Conservation (phyloP, 2,797 vertebrate species). For the Characodon lateralis region DNA sequence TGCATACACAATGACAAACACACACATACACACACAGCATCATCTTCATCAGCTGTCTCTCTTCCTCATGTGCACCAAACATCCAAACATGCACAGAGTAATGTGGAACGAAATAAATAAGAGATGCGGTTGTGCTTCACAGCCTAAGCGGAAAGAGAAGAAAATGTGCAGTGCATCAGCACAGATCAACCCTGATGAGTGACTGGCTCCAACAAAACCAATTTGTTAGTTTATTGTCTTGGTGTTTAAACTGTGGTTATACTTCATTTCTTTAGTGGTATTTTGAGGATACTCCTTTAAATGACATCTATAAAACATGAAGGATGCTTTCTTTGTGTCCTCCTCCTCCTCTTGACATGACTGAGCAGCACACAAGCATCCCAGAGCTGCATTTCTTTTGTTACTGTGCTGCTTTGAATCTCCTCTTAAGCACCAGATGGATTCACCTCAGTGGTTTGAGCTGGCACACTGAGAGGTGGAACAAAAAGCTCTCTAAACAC, state of each 20-base stretch:
- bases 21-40: constrained; percentile 4
- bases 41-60: constrained; percentile 1
- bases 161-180: constrained; percentile 54
- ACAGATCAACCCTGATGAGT: constrained; percentile 54
- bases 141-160: constrained; percentile 59
- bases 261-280: constrained; percentile 78
- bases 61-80: constrained; percentile 25
- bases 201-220: constrained; percentile 79
- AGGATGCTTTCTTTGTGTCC: constrained; percentile 44
- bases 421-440: constrained; percentile 51
- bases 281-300: constrained; percentile 77
- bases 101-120: constrained; percentile 76
- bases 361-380: constrained; percentile 52
- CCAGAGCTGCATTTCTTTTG: constrained; percentile 58
- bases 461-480: constrained; percentile 58
- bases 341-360: constrained; percentile 54
- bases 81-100: constrained; percentile 51
- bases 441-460: constrained; percentile 60
- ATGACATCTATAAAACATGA: constrained; percentile 83
- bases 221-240: constrained; percentile 85
- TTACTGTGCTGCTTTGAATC: constrained; percentile 52
- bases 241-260: constrained; percentile 80
- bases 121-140: constrained; percentile 70
- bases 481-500: constrained; percentile 72
- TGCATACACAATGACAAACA: constrained; percentile 26